phyloP scores from a whole-genome alignment of 2,113 vertebrate genomes.

The Hemibagrus wyckioides region DNA sequence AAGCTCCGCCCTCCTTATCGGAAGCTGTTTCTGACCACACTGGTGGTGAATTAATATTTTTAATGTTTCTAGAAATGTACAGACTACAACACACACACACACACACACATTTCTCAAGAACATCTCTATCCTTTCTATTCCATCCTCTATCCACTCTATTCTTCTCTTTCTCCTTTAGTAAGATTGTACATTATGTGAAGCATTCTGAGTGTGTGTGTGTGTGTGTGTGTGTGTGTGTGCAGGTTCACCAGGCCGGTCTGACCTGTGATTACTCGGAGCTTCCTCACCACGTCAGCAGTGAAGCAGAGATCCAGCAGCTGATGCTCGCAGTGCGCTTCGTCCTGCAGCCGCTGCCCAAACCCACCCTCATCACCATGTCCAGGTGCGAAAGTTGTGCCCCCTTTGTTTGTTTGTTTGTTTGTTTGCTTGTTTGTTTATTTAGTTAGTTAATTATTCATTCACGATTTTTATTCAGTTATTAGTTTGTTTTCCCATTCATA shows the following conservation, averaged over 20 bases:
- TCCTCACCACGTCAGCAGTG: slow-evolving; percentile 90
- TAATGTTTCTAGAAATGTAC: too few species aligned
- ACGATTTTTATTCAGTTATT: not conserved
- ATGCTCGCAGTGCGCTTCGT: slow-evolving; percentile 73
- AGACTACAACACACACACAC: not conserved
- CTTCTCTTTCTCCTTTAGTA: not conserved
- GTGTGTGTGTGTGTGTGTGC: slow-evolving; percentile 11
- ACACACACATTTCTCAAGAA: not conserved
- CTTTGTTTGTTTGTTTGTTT: not conserved
- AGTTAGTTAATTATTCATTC: not conserved
- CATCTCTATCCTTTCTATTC: not conserved
- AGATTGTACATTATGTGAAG: not conserved
- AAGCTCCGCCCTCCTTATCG: not conserved
- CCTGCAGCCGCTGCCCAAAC: slow-evolving; percentile 80
- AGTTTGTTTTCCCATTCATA: not conserved
- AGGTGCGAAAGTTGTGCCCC: slow-evolving; percentile 63
- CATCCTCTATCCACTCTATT: too few species aligned
- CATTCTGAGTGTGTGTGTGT: not conserved
- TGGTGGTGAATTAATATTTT: not conserved
- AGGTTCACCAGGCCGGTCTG: slow-evolving; percentile 95
- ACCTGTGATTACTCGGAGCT: slow-evolving; percentile 93
- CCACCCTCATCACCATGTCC: slow-evolving; percentile 88
- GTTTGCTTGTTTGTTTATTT: not conserved
- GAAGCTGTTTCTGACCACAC: not conserved
- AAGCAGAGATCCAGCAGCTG: slow-evolving; percentile 82